Conservation (phyloP, 2,797 vertebrate genomes). For the Sebastes itinus region DNA sequence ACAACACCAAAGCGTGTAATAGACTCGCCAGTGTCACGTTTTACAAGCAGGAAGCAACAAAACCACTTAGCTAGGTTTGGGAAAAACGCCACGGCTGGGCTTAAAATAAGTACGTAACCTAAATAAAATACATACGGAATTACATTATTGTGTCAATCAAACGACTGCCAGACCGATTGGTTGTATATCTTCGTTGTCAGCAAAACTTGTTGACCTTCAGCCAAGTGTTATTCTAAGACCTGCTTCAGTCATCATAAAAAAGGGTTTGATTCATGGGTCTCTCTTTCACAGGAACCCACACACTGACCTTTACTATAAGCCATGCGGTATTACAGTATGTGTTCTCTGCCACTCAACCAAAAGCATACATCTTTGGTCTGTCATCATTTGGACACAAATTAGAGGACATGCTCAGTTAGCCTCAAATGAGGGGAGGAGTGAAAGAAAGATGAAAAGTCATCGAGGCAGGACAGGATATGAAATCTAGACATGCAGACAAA, state of each 20-base stretch:
- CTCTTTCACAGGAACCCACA: conserved; percentile 6
- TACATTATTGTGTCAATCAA: not conserved
- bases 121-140: not conserved
- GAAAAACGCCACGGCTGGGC: not conserved
- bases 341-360: conserved; percentile 39
- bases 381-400: conserved; percentile 60
- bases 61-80: not conserved
- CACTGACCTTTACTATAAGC: conserved; percentile 11
- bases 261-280: conserved; percentile 1
- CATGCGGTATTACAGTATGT: conserved; percentile 16
- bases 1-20: not conserved
- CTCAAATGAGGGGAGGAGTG: conserved; percentile 15
- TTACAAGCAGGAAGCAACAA: not conserved
- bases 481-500: conserved; percentile 5
- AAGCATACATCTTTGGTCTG: conserved; percentile 52
- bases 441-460: conserved; percentile 14
- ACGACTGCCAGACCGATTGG: not conserved
- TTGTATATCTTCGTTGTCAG: conserved; percentile 5
- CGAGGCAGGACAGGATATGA: conserved; percentile 8
- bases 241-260: conserved; percentile 41
- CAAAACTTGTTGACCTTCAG: conserved; percentile 13
- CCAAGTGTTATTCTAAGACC: conserved; percentile 25
- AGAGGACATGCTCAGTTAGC: conserved; percentile 37
- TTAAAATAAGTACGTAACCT: too few species aligned
- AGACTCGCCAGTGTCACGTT: not conserved